These are phyloP conservation scores for Laterallus jamaicensis DNA, from an alignment of 2,113 vertebrate genomes.

Conservation along the genomic window DNA sequence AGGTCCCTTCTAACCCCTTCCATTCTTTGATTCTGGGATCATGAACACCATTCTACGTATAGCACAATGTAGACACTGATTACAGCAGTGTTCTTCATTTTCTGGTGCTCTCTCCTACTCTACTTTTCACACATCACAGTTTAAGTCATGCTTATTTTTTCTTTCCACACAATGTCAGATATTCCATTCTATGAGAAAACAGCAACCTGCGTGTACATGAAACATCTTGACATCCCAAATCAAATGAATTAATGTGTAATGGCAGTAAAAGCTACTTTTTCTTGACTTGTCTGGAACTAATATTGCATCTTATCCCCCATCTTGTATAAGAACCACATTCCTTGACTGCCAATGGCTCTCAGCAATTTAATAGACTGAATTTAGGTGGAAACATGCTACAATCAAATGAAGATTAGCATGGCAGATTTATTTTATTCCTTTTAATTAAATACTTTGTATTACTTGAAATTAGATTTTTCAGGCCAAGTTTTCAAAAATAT, in stretches of 20 bases:
- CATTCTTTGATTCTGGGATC: no score
- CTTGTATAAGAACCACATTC: neutral
- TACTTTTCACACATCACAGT: neutral
- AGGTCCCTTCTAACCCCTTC: no score
- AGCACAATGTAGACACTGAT: neutral
- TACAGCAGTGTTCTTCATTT: neutral
- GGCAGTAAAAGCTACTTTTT: neutral
- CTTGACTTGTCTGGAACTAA: neutral
- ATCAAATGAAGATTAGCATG: neutral
- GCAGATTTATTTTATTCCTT: neutral
- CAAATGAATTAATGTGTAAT: neutral
- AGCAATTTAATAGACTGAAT: neutral
- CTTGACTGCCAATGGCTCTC: neutral
- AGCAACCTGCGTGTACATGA: neutral
- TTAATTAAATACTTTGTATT: neutral
- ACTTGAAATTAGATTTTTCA: neutral
- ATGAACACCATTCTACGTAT: neutral
- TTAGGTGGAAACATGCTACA: neutral
- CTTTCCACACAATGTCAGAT: neutral
- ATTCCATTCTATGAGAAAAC: neutral
- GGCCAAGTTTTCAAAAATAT: neutral
- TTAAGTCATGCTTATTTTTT: neutral
- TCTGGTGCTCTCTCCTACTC: neutral
- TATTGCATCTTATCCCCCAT: neutral
- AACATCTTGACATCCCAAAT: neutral